Base-by-base conservation (phyloP, 2,888 invertebrate genomes). In the Eudemis profundana region DNA sequence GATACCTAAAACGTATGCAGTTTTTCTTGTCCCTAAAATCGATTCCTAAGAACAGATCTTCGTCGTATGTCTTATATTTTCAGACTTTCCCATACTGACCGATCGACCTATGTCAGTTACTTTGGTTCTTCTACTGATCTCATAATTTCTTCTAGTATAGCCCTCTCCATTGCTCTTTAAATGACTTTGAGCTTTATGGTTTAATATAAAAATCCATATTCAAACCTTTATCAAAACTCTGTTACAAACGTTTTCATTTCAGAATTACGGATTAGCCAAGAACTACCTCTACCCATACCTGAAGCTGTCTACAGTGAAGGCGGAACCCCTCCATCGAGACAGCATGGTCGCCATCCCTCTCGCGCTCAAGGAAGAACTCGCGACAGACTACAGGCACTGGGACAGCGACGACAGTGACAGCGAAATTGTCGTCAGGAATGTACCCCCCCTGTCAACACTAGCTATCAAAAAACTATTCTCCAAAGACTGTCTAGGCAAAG, bases 391-490 rank as follows among this genome's bases (percentile, higher is more conserved):
- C 29, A 71, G 82, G 0, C 85, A 86, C 33, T 87, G 88, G 86
- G 89, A 87, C 49, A 85, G 87, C 0, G 85, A 84, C 7, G 50
- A 56, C 10, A 69, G 70, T 10, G 64, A 57, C 4, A 75, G 70
- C 3, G 74, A 74, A 14, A 70, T 63, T 3, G 70, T 71, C 51
- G 71, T 70, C 4, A 62, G 50, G 10, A 70, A 49, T 10, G 74
- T 89, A 0, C 72, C 83, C 0, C 73, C 70, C 0, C 72, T 92
- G 0, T 72, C 79, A 0, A 74, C 74, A 0, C 69, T 91, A 0
- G 65, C 84, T 0, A 61, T 92, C 0, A 86, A 85, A 62, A 83
- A 79, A 0, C 74, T 91, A 49, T 89, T 86, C 74, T 87, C 89
- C 0, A 71, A 73, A 2, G 81, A 77, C 56, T 72, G 74, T 1